Evolutionary conservation across 2,797 vertebrate genomes (phyloP).

Genomic region (Callimico goeldii): DNA sequence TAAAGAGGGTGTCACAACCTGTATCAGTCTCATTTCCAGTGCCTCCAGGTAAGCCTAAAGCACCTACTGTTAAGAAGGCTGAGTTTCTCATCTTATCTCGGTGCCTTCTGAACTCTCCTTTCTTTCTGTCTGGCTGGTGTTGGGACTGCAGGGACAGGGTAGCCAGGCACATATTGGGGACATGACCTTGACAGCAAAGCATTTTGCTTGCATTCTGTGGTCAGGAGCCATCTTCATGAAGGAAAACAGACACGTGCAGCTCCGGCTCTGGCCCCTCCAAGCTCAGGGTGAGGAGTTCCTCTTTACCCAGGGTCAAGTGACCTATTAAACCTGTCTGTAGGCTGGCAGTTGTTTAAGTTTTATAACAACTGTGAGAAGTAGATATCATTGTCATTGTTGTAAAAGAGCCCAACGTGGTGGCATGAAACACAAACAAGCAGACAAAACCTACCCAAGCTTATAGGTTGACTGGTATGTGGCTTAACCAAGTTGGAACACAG

Average conservation of each 20-base stretch:
- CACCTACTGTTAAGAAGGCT: not conserved
- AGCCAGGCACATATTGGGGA: not conserved
- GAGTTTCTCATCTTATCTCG: not conserved
- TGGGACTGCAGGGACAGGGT: not conserved
- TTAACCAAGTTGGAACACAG: not conserved
- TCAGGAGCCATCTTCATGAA: not conserved
- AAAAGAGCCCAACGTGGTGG: not conserved
- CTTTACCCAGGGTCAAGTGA: not conserved
- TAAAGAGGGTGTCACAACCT: not conserved
- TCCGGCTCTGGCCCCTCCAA: not conserved
- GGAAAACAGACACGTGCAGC: not conserved
- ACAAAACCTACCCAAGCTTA: not conserved
- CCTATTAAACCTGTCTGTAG: not conserved
- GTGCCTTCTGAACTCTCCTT: not conserved
- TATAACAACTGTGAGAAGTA: not conserved
- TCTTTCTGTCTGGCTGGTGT: not conserved
- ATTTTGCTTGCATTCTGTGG: not conserved
- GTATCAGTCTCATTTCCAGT: not conserved
- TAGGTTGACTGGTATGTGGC: not conserved
- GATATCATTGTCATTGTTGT: not conserved
- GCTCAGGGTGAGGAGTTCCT: not conserved
- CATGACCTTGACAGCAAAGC: not conserved
- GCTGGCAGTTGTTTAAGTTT: not conserved
- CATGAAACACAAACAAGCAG: not conserved
- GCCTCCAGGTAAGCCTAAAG: not conserved